phyloP scores from a whole-genome alignment of 2,113 vertebrate species.

The Isurus oxyrinchus region DNA sequence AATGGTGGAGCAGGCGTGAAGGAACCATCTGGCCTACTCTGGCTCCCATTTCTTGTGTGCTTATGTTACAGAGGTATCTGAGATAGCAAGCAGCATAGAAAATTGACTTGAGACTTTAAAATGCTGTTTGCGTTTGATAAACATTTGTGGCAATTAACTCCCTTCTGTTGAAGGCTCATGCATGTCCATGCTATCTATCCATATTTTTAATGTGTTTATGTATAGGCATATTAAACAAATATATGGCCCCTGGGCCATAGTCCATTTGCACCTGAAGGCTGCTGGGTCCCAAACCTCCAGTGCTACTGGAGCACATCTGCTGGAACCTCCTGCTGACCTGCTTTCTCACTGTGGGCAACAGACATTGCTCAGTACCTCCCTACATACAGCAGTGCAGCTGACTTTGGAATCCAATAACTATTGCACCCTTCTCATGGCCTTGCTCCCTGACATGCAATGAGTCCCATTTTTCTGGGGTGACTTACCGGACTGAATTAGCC shows the following conservation, averaged over 20 bases:
- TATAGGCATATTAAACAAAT: neutral
- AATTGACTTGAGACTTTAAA: neutral
- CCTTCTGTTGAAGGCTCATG: neutral
- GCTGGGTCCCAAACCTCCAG: neutral
- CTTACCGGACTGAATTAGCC: neutral
- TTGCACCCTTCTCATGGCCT: neutral
- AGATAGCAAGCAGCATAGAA: neutral
- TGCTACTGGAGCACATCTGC: neutral
- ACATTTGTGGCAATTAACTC: neutral
- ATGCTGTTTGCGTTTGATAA: neutral
- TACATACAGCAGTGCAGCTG: neutral
- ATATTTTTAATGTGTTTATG: neutral
- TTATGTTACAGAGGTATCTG: neutral
- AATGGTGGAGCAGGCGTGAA: neutral
- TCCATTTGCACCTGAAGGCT: neutral
- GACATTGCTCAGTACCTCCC: too few species aligned
- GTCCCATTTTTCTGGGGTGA: neutral
- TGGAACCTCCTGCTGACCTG: neutral
- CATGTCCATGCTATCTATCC: neutral
- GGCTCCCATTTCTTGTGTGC: neutral
- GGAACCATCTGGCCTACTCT: neutral
- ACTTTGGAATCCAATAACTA: neutral
- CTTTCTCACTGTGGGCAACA: neutral
- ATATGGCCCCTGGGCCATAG: neutral
- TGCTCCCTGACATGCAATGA: neutral